Evolutionary conservation across 2,797 vertebrate genomes (phyloP).

Genomic region (Myripristis jacobus): DNA sequence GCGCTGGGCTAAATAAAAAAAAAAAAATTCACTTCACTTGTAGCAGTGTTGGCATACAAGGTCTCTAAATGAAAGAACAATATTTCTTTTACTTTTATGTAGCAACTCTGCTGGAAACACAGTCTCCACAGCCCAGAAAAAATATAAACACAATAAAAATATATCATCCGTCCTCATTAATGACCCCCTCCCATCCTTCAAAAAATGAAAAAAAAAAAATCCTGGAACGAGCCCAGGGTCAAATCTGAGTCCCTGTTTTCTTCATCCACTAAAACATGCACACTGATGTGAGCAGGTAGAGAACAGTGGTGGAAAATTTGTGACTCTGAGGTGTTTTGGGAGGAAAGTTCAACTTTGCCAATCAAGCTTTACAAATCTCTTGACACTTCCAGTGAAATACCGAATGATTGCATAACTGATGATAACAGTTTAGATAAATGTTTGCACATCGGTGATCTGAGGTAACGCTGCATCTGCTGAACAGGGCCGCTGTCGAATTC

Average conservation of each 20-base stretch:
- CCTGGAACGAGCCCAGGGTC: not conserved
- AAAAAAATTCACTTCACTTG: slow-evolving; percentile 32
- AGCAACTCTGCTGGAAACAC: not conserved
- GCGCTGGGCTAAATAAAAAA: too few relatives aligned
- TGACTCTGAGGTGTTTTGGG: not conserved
- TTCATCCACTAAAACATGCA: not conserved
- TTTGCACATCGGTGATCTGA: not conserved
- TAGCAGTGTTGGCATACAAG: not conserved
- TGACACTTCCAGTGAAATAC: not conserved
- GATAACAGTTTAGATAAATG: not conserved
- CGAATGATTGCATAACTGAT: not conserved
- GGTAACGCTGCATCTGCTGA: not conserved
- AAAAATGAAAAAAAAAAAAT: too few relatives aligned
- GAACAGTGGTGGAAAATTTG: not conserved
- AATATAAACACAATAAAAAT: too few relatives aligned
- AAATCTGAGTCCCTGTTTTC: not conserved
- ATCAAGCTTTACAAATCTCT: not conserved
- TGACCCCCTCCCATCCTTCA: too few relatives aligned
- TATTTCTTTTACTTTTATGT: not conserved
- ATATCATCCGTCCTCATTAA: too few relatives aligned
- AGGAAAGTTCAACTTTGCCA: not conserved
- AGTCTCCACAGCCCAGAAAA: too few relatives aligned
- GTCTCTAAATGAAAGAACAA: not conserved
- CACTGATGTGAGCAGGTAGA: not conserved
- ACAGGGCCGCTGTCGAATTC: not conserved